Evolutionary conservation across 2,888 invertebrate species (phyloP).

Genomic region (Mythimna loreyi): DNA sequence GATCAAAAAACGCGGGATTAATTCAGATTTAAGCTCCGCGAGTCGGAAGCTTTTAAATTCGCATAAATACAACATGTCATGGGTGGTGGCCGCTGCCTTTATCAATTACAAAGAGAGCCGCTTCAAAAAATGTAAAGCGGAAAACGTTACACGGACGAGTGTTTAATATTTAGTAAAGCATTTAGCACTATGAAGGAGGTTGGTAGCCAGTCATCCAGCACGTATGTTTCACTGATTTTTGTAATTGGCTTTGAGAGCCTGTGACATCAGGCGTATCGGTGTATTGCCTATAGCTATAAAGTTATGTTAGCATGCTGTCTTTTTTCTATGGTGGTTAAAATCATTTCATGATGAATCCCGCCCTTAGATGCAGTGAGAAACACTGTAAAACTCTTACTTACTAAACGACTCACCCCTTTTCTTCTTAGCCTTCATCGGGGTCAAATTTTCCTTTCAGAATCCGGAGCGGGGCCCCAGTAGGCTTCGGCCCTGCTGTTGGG

Average conservation of each 20-base stretch:
- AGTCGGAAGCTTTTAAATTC: slow-evolving; percentile 87
- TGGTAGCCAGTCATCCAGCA: slow-evolving; percentile 11
- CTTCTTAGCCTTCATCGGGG: no score
- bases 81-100: slow-evolving; percentile 82
- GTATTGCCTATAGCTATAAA: background rate
- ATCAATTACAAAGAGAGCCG: slow-evolving; percentile 85
- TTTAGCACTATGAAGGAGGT: slow-evolving; percentile 51
- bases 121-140: slow-evolving; percentile 79
- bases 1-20: slow-evolving; percentile 82
- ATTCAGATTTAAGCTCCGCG: slow-evolving; percentile 84
- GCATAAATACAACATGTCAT: slow-evolving; percentile 88
- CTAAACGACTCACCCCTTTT: no score
- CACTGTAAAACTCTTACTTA: no score
- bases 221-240: slow-evolving; percentile 14
- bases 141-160: slow-evolving; percentile 74
- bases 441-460: no score
- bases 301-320: no score
- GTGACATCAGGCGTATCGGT: background rate
- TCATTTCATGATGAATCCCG: no score
- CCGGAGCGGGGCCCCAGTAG: no score
- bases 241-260: slow-evolving; percentile 15
- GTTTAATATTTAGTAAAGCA: slow-evolving; percentile 78
- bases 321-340: no score
- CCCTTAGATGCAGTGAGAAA: no score
- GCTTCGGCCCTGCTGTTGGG: no score